phyloP scores from a whole-genome alignment of 2,113 vertebrate species.

The Onychostruthus taczanowskii region DNA sequence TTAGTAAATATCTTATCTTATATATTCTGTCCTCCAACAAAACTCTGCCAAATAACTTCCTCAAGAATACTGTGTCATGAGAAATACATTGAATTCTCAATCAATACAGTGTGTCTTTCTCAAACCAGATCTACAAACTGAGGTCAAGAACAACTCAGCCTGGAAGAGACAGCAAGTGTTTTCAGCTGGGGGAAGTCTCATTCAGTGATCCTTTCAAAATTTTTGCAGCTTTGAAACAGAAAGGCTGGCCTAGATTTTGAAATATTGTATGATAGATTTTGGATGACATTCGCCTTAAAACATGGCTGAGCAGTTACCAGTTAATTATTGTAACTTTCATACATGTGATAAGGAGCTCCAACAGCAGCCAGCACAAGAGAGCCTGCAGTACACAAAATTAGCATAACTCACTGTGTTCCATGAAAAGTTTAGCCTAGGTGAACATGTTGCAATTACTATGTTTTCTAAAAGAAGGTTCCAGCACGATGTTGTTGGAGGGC shows the following conservation, averaged over 20 bases:
- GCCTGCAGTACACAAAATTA: slow-evolving; percentile 72
- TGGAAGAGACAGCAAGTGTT: slow-evolving; percentile 67
- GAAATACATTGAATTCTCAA: slow-evolving; percentile 36
- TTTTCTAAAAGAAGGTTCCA: slow-evolving; percentile 71
- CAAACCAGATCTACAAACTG: slow-evolving; percentile 26
- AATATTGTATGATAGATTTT: slow-evolving; percentile 66
- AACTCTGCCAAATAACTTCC: slow-evolving; percentile 2
- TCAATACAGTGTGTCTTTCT: slow-evolving; percentile 34
- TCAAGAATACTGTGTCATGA: slow-evolving; percentile 9
- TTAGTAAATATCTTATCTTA: neutral
- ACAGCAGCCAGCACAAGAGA: slow-evolving; percentile 57
- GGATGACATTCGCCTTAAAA: slow-evolving; percentile 75
- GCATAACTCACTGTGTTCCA: slow-evolving; percentile 56
- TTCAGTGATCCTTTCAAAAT: slow-evolving; percentile 68
- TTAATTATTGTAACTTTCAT: slow-evolving; percentile 79
- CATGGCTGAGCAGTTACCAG: slow-evolving; percentile 73
- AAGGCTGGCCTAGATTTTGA: slow-evolving; percentile 57
- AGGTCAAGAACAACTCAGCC: slow-evolving; percentile 61
- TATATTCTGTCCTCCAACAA: slow-evolving; percentile 26
- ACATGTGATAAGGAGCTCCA: slow-evolving; percentile 63
- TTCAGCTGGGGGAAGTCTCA: slow-evolving; percentile 71
- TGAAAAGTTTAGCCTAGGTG: slow-evolving; percentile 73
- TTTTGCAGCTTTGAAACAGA: slow-evolving; percentile 46
- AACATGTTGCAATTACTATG: slow-evolving; percentile 66
- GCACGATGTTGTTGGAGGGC: slow-evolving; percentile 58